phyloP scores from a whole-genome alignment of 2,113 vertebrate species.

The Natator depressus region DNA sequence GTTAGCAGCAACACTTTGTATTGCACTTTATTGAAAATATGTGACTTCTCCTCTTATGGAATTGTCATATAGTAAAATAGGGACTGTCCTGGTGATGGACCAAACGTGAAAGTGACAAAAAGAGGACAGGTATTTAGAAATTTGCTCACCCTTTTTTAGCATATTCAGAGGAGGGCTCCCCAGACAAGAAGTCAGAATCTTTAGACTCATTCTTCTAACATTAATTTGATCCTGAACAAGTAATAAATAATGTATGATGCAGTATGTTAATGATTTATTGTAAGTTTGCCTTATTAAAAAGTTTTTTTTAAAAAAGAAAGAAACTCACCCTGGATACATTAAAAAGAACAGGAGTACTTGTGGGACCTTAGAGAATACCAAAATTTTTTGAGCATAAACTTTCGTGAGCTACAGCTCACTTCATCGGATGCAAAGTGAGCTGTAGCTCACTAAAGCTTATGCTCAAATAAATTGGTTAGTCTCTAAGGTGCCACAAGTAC shows the following conservation, averaged over 20 bases:
- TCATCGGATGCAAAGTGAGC: too few relatives aligned
- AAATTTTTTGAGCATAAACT: too few relatives aligned
- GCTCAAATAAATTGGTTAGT: too few relatives aligned
- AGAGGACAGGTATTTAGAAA: not conserved
- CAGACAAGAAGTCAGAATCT: not conserved
- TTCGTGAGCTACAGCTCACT: too few relatives aligned
- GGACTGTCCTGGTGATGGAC: not conserved
- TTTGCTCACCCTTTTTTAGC: not conserved
- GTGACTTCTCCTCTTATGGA: not conserved
- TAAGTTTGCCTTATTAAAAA: not conserved
- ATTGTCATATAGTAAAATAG: not conserved
- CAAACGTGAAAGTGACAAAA: not conserved
- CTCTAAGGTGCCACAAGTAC: too few relatives aligned
- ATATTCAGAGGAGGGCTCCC: not conserved
- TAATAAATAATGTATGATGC: not conserved
- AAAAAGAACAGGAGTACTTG: too few relatives aligned
- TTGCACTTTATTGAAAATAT: not conserved
- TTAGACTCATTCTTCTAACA: not conserved
- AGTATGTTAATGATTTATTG: not conserved
- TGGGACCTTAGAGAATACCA: too few relatives aligned
- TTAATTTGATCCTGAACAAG: not conserved
- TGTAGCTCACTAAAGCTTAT: too few relatives aligned
- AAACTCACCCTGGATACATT: fast-evolving
- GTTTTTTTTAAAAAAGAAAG: not conserved
- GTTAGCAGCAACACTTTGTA: not conserved